Conservation (phyloP, 2,888 invertebrate species). For the Anoplius nigerrimus region DNA sequence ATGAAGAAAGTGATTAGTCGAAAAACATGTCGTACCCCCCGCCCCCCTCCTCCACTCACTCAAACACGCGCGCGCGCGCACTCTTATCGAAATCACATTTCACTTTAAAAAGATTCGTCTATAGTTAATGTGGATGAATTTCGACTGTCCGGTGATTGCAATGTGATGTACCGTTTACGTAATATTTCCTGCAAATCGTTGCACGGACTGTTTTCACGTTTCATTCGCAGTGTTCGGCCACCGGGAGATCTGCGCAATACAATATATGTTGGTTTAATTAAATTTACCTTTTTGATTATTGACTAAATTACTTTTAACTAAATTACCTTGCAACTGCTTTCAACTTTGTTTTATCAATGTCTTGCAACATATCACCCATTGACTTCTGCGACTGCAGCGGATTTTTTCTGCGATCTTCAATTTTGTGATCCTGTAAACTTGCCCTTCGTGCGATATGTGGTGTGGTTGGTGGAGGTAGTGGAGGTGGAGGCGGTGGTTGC, state of each 20-base stretch:
- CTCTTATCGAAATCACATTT: not conserved
- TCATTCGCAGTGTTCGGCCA: constrained; percentile 65
- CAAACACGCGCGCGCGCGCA: too few species aligned
- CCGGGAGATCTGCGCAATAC: constrained; percentile 66
- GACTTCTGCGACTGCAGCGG: constrained; percentile 64
- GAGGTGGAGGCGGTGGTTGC: constrained; percentile 67
- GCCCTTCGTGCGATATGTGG: constrained; percentile 72
- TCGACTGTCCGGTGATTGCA: constrained; percentile 68
- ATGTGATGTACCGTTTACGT: constrained; percentile 68
- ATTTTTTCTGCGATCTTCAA: constrained; percentile 64
- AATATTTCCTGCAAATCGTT: constrained; percentile 73
- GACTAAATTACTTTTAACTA: not conserved
- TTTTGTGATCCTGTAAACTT: constrained; percentile 71
- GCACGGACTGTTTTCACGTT: constrained; percentile 71
- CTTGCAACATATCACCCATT: constrained; percentile 70
- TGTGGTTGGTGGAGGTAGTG: constrained; percentile 68
- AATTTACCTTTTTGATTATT: not conserved
- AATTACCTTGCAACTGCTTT: constrained; percentile 68
- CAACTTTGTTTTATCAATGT: constrained; percentile 68
- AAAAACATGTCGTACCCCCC: too few species aligned
- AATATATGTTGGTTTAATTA: not conserved
- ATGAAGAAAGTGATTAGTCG: too few species aligned
- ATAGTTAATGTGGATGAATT: constrained; percentile 64
- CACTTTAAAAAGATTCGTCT: constrained; percentile 65
- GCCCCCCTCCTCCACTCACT: too few species aligned